Base-by-base conservation (phyloP, 2,113 vertebrate species). In the Pygoscelis antarcticus region DNA sequence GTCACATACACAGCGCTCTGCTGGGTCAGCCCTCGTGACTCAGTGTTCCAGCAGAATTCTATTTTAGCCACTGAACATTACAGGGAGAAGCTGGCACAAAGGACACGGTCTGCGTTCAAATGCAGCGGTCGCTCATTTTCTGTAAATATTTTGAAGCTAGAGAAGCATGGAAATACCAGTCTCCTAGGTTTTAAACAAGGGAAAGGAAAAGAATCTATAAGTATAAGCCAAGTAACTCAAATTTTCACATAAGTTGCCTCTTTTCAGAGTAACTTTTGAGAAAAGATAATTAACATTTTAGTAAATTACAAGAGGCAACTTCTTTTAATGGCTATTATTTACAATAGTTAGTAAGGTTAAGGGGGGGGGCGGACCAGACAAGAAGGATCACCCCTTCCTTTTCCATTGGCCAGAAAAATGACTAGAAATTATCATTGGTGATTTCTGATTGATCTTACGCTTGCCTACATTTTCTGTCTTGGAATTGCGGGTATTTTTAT, bases 1-100 rank as follows among this genome's bases (percentile, higher is more conserved):
- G 98, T 98, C 98, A 97, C 98, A 98, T 96, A 91, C 97, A 11
- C 38, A 16, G 97, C 72, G 76, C 98, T 98, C 98, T 90, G 96
- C 98, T 97, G 98, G 99, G 98, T 98, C 99, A 99, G 98, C 98
- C 97, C 97, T 98, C 72, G 97, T 97, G 98, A 98, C 98, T 98
- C 98, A 62, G 87, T 86, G 96, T 90, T 98, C 95, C 89, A 20
- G 96, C 97, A 98, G 97, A 98, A 60, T 22, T 57, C 90, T 55
- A 10, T 15, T 65, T 9, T 12, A 60, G 47, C 77, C 80, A 16
- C 60, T 1, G 8, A 81, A 16, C 9, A 0, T 5, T 44, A 6
- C 54, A 52, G 44, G 13, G 75, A 89, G 95, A 42, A 16, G 79
- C 71, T 23, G 78, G 38, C 11, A 16, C 7, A 7, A 77, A 95